Base-by-base conservation (phyloP, 2,113 vertebrate genomes). In the Anarhynchus alexandrinus region DNA sequence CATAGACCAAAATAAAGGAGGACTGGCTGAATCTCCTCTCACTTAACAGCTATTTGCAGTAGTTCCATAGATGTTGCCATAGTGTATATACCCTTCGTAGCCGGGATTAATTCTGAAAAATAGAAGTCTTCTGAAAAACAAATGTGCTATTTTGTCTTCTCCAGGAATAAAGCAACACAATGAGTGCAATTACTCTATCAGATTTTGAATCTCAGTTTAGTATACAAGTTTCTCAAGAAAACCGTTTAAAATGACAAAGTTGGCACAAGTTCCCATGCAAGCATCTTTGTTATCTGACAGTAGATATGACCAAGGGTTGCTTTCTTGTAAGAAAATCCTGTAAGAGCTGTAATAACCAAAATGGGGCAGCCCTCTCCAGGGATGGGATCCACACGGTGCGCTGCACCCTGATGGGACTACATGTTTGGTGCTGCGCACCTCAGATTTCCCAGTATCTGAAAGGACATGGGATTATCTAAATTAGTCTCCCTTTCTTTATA, bases 351-450 rank as follows among this genome's bases (percentile, higher is more conserved):
- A 62, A 62, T 14, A 13, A 29, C 13, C 22, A 58, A 66, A 76
- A 49, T 6, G 25, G 25, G n/a, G 17, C 67, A 67, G 34, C 18
- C 7, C 20, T 62, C 9, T 43, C 30, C 25, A 36, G 22, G 8
- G 16, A 23, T 34, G 18, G 43, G 49, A 64, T 29, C 17, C 2
- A 2, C 16, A 16, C 0, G 4, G 11, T 3, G 15, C 9, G 2
- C 26, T 15, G 22, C 9, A n/a, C 5, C 14, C 5, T 21, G 26
- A 40, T 10, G 16, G 4, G 57, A 30, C 40, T n/a, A 40, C 22
- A 10, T 1, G 0, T 5, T 27, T 15, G 12, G 11, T 77, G 54
- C 38, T 54, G 49, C 4, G 1, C 3, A 9, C 17, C 17, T 57
- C 1, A 0, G 30, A 23, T 12, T 43, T 69, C 10, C 52, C 7